These are phyloP conservation scores for Fringilla coelebs DNA, from an alignment of 2,797 vertebrate genomes.

Conservation along the genomic window DNA sequence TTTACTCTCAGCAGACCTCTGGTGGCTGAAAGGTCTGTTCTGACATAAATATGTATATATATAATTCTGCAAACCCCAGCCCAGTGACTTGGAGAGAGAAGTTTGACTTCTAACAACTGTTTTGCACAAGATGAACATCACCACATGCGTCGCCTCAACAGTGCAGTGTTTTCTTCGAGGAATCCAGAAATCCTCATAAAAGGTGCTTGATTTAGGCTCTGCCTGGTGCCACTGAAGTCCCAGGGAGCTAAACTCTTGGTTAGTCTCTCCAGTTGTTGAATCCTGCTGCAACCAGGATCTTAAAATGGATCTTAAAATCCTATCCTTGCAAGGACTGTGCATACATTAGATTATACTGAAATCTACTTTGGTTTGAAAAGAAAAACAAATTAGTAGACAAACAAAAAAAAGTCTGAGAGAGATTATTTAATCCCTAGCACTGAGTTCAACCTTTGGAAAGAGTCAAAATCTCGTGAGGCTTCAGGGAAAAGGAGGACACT, in stretches of 20 bases:
- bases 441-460: background rate
- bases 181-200: background rate
- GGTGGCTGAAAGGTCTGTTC: background rate
- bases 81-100: background rate
- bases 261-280: background rate
- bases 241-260: background rate
- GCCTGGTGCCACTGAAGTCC: background rate
- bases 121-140: background rate
- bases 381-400: background rate
- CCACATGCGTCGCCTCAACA: background rate
- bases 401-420: background rate
- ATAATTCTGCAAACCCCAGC: background rate
- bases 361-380: background rate
- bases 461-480: background rate
- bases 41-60: no score
- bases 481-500: conserved; percentile 26
- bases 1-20: background rate
- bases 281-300: background rate
- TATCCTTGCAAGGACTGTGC: background rate
- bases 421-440: background rate
- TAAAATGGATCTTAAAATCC: background rate
- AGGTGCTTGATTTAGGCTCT: background rate
- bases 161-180: background rate
- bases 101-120: background rate
- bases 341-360: background rate